Base-by-base conservation (phyloP, 2,888 invertebrate species). In the Nomada goodeniana region DNA sequence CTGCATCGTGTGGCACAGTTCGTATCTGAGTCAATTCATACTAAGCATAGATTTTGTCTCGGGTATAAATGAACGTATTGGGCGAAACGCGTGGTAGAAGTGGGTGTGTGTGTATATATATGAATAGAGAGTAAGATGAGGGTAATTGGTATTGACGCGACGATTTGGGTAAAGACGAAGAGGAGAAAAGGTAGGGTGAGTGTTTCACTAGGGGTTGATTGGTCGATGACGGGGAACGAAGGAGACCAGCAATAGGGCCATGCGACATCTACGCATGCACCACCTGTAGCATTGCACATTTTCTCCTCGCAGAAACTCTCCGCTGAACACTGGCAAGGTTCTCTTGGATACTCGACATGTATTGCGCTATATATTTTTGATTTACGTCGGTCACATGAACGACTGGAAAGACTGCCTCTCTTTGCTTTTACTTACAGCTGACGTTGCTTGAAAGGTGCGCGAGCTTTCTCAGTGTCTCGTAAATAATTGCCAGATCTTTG, bases 271-370 rank as follows among this genome's bases (percentile, higher is more conserved):
- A 86, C 81, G 86, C 82, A 47, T 47, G 36, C 86, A 75, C 91
- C 91, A 91, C 91, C 91, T 91, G 91, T 91, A 82, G 90, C 87
- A 84, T 84, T 77, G 64, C 57, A 76, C 68, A 15, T 60, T 63
- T 68, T 64, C 83, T 55, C 50, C 76, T 52, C 60, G 18, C 15
- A 42, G 55, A n/a, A 42, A 78, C 72, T 78, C 81, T 74, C 78
- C 67, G 44, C 60, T 67, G 59, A 67, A 65, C 36, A 36, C 36
- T 36, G 1, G 36, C 36, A 36, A 36, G 1, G 36, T 36, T 36
- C 36, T 36, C 9, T 36, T 36, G 36, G 36, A 36, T 36, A 36
- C 36, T 36, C 36, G 36, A 0, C 36, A 36, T 36, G 36, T 36
- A 36, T 36, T 36, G 47, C 13, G 47, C 47, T 47, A 47, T 26